Conservation (phyloP, 1,140 invertebrate species). For the Camponotus floridanus region DNA sequence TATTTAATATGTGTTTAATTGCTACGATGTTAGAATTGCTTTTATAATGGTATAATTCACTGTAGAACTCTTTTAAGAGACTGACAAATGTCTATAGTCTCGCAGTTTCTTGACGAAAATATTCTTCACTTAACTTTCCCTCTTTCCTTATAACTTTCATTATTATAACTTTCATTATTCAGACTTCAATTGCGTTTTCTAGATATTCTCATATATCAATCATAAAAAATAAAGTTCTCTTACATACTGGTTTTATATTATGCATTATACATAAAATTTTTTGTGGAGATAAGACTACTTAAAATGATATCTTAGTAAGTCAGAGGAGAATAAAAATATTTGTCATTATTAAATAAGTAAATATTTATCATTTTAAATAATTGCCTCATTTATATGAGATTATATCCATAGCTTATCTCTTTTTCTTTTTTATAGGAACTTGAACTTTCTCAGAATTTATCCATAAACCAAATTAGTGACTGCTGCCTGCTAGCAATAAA, state of each 20-base stretch:
- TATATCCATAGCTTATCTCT: no score
- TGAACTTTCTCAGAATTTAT: no score
- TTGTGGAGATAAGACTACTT: not conserved
- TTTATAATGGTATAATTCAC: not conserved
- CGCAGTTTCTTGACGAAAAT: not conserved
- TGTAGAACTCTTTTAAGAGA: constrained; percentile 11
- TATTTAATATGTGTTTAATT: not conserved
- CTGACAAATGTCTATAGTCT: constrained; percentile 14
- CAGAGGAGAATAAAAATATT: not conserved
- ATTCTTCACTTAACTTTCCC: not conserved
- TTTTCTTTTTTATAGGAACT: no score
- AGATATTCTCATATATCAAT: not conserved
- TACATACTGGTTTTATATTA: not conserved
- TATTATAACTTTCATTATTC: constrained; percentile 24
- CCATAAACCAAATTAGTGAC: no score
- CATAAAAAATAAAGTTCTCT: not conserved
- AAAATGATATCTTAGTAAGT: not conserved
- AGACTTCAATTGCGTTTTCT: not conserved
- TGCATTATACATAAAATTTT: not conserved
- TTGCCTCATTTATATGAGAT: not conserved
- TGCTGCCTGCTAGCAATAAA: no score
- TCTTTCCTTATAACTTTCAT: not conserved
- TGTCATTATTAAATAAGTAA: no score
- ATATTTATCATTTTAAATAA: constrained; percentile 1
- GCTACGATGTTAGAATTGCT: not conserved